A percentile compares a stretch with the other conserved stretches of the same genome.
Conservation (phyloP, 1,140 invertebrate genomes). For the Danaus melanippus region DNA sequence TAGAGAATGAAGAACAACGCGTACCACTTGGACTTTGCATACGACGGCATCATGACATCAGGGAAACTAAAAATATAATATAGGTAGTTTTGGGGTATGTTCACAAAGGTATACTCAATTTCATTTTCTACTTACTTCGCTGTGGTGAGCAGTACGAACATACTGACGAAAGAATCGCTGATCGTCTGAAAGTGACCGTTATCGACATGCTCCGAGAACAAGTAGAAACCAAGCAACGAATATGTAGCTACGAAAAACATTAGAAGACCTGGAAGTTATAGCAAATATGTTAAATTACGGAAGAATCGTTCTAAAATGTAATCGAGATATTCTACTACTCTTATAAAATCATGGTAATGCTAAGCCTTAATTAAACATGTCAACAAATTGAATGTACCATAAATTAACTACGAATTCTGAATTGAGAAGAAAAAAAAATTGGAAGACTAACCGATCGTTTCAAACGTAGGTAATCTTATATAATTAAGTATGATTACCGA, state of each 20-base stretch:
- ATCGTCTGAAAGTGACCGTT: slow-evolving; percentile 86
- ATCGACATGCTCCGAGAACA: slow-evolving; percentile 81
- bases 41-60: slow-evolving; percentile 95
- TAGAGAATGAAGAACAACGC: slow-evolving; percentile 92
- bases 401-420: too few relatives aligned
- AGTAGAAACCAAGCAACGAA: slow-evolving; percentile 84
- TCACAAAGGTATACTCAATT: slow-evolving; percentile 4
- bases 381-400: too few relatives aligned
- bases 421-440: too few relatives aligned
- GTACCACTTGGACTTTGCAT: slow-evolving; percentile 84
- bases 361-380: too few relatives aligned
- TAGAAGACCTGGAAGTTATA: slow-evolving; percentile 73
- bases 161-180: slow-evolving; percentile 88
- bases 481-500: too few relatives aligned
- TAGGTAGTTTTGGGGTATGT: slow-evolving; percentile 3
- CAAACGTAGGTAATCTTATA: too few relatives aligned
- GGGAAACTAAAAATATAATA: slow-evolving; percentile 79
- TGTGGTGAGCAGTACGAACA: slow-evolving; percentile 92
- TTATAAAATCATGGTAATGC: too few relatives aligned
- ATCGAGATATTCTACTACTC: too few relatives aligned
- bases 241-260: slow-evolving; percentile 91
- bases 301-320: too few relatives aligned
- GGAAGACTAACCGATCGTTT: too few relatives aligned
- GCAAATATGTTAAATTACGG: too few relatives aligned
- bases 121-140: slow-evolving; percentile 83